Evolutionary conservation across 2,888 invertebrate genomes (phyloP).

Genomic region (Lycocerus yunnanus): DNA sequence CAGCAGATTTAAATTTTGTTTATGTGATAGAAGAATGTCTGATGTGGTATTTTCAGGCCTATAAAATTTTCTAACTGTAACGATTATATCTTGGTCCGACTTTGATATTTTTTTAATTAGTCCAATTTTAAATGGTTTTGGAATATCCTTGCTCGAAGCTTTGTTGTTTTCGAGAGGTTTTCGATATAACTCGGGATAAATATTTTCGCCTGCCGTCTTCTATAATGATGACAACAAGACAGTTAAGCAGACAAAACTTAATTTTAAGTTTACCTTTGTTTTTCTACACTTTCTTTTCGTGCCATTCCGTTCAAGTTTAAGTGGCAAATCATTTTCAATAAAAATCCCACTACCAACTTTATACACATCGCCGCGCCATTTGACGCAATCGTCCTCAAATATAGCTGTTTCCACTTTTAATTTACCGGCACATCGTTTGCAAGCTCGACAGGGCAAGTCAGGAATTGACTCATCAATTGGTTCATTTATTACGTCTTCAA

Average conservation of each 20-base stretch:
- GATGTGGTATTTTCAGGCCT: slow-evolving; percentile 76
- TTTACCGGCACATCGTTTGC: slow-evolving; percentile 55
- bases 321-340: slow-evolving; percentile 58
- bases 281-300: neutral
- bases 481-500: slow-evolving; percentile 61
- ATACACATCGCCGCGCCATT: slow-evolving; percentile 66
- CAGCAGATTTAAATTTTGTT: slow-evolving; percentile 73
- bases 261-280: neutral
- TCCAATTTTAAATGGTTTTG: slow-evolving; percentile 77
- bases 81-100: slow-evolving; percentile 60
- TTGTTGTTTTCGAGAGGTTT: slow-evolving; percentile 72
- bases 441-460: slow-evolving; percentile 62
- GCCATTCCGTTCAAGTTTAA: neutral
- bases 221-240: slow-evolving; percentile 46
- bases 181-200: slow-evolving; percentile 80
- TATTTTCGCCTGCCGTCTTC: slow-evolving; percentile 66
- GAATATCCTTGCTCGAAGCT: slow-evolving; percentile 72
- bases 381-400: slow-evolving; percentile 59
- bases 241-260: neutral
- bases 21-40: slow-evolving; percentile 59
- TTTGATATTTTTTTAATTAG: slow-evolving; percentile 66
- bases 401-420: slow-evolving; percentile 51
- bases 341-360: slow-evolving; percentile 72
- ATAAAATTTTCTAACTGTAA: slow-evolving; percentile 71
- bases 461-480: slow-evolving; percentile 56